phyloP scores from a whole-genome alignment of 2,113 vertebrate genomes.

The Bombycilla garrulus region DNA sequence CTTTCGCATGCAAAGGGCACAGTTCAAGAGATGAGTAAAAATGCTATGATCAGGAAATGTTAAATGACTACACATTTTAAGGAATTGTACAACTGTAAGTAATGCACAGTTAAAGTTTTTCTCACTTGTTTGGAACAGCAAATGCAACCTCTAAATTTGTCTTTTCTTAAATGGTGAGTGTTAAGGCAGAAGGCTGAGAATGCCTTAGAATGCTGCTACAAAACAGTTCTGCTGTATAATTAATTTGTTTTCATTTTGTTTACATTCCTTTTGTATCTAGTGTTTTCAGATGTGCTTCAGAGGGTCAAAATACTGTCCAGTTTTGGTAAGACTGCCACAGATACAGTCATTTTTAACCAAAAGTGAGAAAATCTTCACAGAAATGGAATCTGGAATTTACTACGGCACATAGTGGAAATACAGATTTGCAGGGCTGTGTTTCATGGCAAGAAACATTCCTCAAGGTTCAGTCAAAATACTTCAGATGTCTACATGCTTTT shows the following conservation, averaged over 20 bases:
- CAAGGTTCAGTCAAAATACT: slow-evolving; percentile 6
- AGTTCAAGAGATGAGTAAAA: neutral
- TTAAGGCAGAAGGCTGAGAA: neutral
- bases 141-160: neutral
- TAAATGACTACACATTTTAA: neutral
- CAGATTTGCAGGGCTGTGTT: neutral
- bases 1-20: neutral
- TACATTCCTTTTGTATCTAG: neutral
- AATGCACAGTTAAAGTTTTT: neutral
- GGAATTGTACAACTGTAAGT: neutral
- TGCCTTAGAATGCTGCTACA: neutral
- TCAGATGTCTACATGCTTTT: neutral
- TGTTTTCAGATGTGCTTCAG: neutral
- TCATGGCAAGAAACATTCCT: neutral
- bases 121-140: neutral
- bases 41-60: neutral
- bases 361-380: neutral
- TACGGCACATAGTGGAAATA: neutral
- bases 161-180: neutral
- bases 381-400: neutral
- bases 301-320: neutral
- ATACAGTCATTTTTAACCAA: neutral
- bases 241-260: slow-evolving; percentile 17
- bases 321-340: neutral
- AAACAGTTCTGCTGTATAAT: neutral